Evolutionary conservation across 2,888 invertebrate species (phyloP).

Genomic region (Hydroisotoma schaefferi): DNA sequence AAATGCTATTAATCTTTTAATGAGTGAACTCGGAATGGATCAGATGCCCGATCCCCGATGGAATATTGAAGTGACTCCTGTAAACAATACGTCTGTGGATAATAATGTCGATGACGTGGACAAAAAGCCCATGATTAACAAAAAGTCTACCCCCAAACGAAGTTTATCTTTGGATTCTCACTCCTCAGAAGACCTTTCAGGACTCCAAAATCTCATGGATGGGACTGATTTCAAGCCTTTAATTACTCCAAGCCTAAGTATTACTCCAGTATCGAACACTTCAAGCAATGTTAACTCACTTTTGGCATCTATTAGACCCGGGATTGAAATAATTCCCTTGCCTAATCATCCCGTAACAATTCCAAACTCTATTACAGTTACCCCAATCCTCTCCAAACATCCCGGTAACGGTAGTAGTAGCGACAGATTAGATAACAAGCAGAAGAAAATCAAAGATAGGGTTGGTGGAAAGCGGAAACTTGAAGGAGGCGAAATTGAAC

Average conservation of each 20-base stretch:
- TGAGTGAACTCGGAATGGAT: constrained; percentile 44
- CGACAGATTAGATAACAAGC: constrained; percentile 15
- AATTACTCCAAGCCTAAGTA: constrained; percentile 59
- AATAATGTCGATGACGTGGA: constrained; percentile 27
- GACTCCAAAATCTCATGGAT: constrained; percentile 17
- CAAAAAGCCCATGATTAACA: not conserved
- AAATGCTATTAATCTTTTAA: constrained; percentile 24
- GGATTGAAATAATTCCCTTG: constrained; percentile 81
- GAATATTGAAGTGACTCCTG: constrained; percentile 48
- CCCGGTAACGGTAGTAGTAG: constrained; percentile 1
- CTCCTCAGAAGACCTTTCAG: constrained; percentile 12
- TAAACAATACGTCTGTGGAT: constrained; percentile 23
- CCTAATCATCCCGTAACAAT: constrained; percentile 64
- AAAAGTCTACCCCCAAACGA: constrained; percentile 53
- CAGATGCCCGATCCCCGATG: constrained; percentile 36
- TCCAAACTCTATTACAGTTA: constrained; percentile 80
- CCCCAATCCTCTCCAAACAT: constrained; percentile 61
- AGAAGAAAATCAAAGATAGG: constrained; percentile 22
- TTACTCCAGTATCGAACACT: constrained; percentile 59
- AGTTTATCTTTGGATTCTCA: constrained; percentile 37
- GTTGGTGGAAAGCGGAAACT: constrained; percentile 13
- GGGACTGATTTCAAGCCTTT: constrained; percentile 48
- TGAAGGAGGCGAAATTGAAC: not conserved
- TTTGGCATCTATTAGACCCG: constrained; percentile 62
- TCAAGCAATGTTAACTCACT: constrained; percentile 60